Conservation (phyloP, 2,888 invertebrate species). For the Drosophila maculinotata region DNA sequence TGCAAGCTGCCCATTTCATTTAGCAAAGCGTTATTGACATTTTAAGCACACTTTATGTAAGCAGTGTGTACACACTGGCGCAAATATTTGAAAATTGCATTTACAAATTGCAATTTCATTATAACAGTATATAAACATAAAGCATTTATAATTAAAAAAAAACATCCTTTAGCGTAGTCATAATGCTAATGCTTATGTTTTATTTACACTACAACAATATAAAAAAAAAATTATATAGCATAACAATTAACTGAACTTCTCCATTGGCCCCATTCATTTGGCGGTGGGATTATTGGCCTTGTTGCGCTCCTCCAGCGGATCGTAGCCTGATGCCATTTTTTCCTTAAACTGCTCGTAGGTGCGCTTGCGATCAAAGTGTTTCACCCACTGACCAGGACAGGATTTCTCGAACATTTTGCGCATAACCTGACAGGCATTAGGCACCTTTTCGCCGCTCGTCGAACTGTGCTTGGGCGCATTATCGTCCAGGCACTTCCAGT, state of each 20-base stretch:
- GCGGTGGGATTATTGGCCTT: conserved; percentile 27
- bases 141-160: neutral
- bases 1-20: neutral
- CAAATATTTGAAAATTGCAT: neutral
- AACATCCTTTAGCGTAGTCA: conserved; percentile 12
- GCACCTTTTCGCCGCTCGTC: conserved; percentile 86
- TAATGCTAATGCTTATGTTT: conserved; percentile 35
- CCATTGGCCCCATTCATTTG: conserved; percentile 39
- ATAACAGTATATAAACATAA: neutral
- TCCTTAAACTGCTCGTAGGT: conserved; percentile 95
- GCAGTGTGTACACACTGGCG: conserved; percentile 1
- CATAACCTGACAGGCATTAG: conserved; percentile 88
- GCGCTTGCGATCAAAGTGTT: conserved; percentile 96
- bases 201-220: conserved; percentile 61
- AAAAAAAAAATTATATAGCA: conserved; percentile 50
- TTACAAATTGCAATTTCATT: neutral
- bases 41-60: neutral
- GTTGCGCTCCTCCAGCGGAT: conserved; percentile 87
- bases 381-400: conserved; percentile 95
- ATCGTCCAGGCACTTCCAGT: conserved; percentile 95
- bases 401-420: conserved; percentile 91
- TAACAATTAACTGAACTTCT: conserved; percentile 31
- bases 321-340: conserved; percentile 94
- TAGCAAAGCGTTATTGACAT: neutral
- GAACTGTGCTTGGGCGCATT: conserved; percentile 86